A percentile compares a stretch with the other conserved stretches of the same genome.
Evolutionary conservation across 2,113 vertebrate species (phyloP).

Genomic region (Zingel zingel): DNA sequence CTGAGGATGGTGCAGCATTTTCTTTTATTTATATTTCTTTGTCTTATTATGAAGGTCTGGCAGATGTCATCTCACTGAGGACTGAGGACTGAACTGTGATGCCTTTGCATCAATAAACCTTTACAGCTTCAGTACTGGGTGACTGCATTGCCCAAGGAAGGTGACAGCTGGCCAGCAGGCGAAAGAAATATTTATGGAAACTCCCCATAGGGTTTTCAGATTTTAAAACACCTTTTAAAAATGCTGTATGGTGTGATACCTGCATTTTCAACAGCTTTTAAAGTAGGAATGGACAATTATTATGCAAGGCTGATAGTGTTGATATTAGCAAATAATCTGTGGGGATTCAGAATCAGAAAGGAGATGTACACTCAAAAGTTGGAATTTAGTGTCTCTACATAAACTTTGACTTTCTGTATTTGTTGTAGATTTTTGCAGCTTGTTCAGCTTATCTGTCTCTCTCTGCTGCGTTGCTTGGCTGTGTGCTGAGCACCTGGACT

Average conservation of each 20-base stretch:
- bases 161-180: neutral
- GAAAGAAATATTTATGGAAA: conserved; percentile 4
- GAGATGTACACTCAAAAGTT: too few species aligned
- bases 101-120: neutral
- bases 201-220: conserved; percentile 21
- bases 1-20: neutral
- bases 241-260: neutral
- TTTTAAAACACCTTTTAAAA: conserved; percentile 18
- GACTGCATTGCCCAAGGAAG: neutral
- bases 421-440: too few species aligned
- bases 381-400: too few species aligned
- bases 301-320: neutral
- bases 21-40: neutral
- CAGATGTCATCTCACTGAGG: neutral
- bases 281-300: neutral
- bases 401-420: too few species aligned
- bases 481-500: neutral
- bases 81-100: neutral
- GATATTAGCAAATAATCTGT: neutral
- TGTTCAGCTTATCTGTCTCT: neutral
- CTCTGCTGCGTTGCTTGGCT: neutral
- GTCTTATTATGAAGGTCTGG: neutral
- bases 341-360: neutral
- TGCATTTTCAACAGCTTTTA: neutral
- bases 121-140: neutral